Evolutionary conservation across 2,888 invertebrate species (phyloP), one percentile per base, ranked within the genome.

Genomic region (Drosophila picticornis): DNA sequence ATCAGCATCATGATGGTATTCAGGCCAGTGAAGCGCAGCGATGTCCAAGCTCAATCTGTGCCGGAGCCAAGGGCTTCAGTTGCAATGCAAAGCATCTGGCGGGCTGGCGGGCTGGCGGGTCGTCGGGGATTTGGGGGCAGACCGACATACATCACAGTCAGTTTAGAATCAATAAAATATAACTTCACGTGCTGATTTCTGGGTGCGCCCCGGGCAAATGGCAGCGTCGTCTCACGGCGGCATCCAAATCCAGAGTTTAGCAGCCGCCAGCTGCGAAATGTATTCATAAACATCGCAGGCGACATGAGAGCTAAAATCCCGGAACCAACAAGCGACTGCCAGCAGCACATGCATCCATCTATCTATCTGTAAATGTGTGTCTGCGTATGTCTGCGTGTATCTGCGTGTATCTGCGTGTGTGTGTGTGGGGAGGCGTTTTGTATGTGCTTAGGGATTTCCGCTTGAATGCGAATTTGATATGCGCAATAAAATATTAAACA

Each of bases 131-230:
- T 22, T 22, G 2, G 5, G 0, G 31, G 19, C 38, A 32, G 4
- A 29, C 51, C 59, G 22, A 72, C 79, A 83, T 81, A 85, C 72
- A 87, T 85, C 83, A 85, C 77, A 88, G 88, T 84, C 86, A 75
- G 84, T 86, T 87, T 81, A 81, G 84, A 88, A 86, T 88, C 86
- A 87, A 87, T 87, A 87, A 87, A 87, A 87, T 81, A 88, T 88
- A 84, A 86, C 85, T 85, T 84, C 84, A 83, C 77, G 84, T 88
- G 81, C 86, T 85, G 86, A 88, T 87, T 88, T 83, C 72, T 77
- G 67, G 71, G 62, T 53, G 72, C 69, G 64, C 81, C 75, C 52
- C 62, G 70, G 72, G 82, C 79, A 79, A 73, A 62, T 25, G 31
- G 22, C 36, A 34, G 58, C 32, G 51, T 19, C 81, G 61, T 68